phyloP scores from a whole-genome alignment of 1,140 invertebrate genomes.

The Lucilia sericata region DNA sequence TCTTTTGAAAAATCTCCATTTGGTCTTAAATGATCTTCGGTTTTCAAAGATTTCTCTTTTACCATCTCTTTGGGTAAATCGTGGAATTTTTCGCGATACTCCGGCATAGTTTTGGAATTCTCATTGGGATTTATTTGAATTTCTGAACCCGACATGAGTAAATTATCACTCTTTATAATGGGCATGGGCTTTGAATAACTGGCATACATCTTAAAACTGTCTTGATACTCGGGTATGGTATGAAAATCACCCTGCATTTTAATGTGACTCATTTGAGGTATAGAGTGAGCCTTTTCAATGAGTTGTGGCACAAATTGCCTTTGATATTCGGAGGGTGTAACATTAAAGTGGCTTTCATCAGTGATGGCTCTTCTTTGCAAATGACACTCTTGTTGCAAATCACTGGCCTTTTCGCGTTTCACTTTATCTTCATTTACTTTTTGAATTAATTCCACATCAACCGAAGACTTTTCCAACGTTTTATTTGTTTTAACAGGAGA shows the following conservation, averaged over 20 bases:
- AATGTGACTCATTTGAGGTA: slow-evolving; percentile 64
- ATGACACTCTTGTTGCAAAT: slow-evolving; percentile 58
- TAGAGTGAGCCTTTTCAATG: slow-evolving; percentile 64
- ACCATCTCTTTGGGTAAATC: slow-evolving; percentile 59
- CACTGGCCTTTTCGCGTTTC: slow-evolving; percentile 57
- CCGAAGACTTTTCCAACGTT: neutral
- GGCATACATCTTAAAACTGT: slow-evolving; percentile 65
- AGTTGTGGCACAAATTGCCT: slow-evolving; percentile 62
- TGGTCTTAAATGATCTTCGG: slow-evolving; percentile 59
- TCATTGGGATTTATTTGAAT: slow-evolving; percentile 13
- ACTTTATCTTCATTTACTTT: slow-evolving; percentile 48
- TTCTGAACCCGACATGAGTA: slow-evolving; percentile 59
- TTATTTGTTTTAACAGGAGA: slow-evolving; percentile 7
- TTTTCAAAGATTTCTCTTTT: slow-evolving; percentile 59
- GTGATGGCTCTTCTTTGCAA: slow-evolving; percentile 55
- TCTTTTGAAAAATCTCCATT: slow-evolving; percentile 63
- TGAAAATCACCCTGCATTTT: slow-evolving; percentile 62
- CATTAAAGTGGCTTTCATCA: slow-evolving; percentile 46
- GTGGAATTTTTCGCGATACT: slow-evolving; percentile 63
- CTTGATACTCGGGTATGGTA: slow-evolving; percentile 61
- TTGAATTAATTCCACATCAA: neutral
- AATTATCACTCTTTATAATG: slow-evolving; percentile 64
- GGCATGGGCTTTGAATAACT: slow-evolving; percentile 64
- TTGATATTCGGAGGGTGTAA: slow-evolving; percentile 61
- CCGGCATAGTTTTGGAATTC: slow-evolving; percentile 51